Base-by-base conservation (phyloP, 2,113 vertebrate genomes). In the Cavia porcellus region DNA sequence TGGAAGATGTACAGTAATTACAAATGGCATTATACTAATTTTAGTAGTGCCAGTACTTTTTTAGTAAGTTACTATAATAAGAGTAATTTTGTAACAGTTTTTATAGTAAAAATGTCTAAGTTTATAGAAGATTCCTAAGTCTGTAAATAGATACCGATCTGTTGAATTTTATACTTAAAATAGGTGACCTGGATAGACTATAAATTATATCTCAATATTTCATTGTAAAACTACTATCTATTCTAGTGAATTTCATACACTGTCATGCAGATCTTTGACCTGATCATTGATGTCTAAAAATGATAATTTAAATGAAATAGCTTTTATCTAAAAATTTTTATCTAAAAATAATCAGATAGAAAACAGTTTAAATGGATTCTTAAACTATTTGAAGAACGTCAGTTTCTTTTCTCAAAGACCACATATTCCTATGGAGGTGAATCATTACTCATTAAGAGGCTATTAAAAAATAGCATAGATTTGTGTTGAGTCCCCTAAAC, bases 381-480 rank as follows among this genome's bases (percentile, higher is more conserved):
- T 28, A 92, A 86, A 93, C 94, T 96, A 81, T 75, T 55, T 35
- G 50, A 52, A 91, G 11, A 72, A 85, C 75, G 61, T 84, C 80
- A 81, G 24, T 22, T 88, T 95, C 7, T 32, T 84, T 89, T 96
- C 35, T 86, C 57, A 94, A 93, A 95, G 38, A 45, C 95, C 93
- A 93, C 42, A 95, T 87, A 64, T 89, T 82, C 83, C 35, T 88
- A 87, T 93, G 93, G 66, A 96, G 94, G 92, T 94, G 72, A 24
- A 93, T 87, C 19, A 62, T 22, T 82, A 24, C 83, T 85, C 38
- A 97, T 96, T 95, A 89, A 38, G 24, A 93, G 90, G n/a, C 87
- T 84, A 94, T 95, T 89, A 57, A 59, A 57, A 96, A 95, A 89
- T 94, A 83, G 97, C 87, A 86, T 11, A 90, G 52, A 87, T 77